phyloP scores from a whole-genome alignment of 1,140 invertebrate species.

The Eupeodes corollae region DNA sequence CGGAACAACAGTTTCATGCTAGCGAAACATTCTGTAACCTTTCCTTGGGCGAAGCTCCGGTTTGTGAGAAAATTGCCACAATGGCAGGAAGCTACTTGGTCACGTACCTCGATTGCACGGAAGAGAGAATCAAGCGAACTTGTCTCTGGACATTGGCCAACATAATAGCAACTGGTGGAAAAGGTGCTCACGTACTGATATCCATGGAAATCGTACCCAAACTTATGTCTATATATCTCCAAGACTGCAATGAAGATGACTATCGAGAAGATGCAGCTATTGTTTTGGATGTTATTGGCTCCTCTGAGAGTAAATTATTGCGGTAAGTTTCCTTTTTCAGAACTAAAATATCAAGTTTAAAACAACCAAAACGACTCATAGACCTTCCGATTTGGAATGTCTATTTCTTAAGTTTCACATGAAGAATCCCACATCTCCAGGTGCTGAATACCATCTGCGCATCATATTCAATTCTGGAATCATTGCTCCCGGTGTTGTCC shows the following conservation, averaged over 20 bases:
- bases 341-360: too few species aligned
- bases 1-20: conserved; percentile 18
- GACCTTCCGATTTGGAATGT: too few species aligned
- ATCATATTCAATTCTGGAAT: conserved; percentile 19
- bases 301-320: background rate
- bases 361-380: too few species aligned
- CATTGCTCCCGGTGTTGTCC: background rate
- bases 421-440: conserved; percentile 1
- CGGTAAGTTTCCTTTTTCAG: too few species aligned
- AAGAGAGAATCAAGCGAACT: conserved; percentile 17
- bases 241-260: background rate
- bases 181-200: conserved; percentile 13
- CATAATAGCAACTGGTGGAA: conserved; percentile 17
- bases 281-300: conserved; percentile 16
- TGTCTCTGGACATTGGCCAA: conserved; percentile 30
- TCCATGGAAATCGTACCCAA: conserved; percentile 27
- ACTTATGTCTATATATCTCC: conserved; percentile 20
- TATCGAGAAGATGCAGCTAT: conserved; percentile 15
- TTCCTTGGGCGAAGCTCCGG: conserved; percentile 23
- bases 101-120: conserved; percentile 19
- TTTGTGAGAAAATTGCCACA: conserved; percentile 26
- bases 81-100: conserved; percentile 29
- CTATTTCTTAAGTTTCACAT: background rate
- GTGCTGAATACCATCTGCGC: conserved; percentile 18
- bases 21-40: conserved; percentile 30